Evolutionary conservation across 2,797 vertebrate genomes (phyloP), one percentile per base, ranked within the genome.

Genomic region (Cyclopterus lumpus): DNA sequence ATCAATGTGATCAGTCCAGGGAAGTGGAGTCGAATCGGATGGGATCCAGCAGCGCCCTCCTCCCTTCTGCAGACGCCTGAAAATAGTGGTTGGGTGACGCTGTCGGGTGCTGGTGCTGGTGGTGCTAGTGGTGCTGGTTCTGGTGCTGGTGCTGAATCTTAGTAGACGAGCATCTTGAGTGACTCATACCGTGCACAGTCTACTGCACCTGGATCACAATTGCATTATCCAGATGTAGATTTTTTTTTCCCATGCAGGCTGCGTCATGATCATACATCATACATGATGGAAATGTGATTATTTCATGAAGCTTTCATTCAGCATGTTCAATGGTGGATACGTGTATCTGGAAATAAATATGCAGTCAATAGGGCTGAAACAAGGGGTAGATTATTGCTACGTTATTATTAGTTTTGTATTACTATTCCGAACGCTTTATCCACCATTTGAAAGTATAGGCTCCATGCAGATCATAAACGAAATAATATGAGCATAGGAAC

Each of bases 1-100:
- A 90, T 91, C 81, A 87, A 24, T 55, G 63, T 79, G 87, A 89
- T 89, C 85, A 30, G 77, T 65, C 67, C 74, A 15, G 75, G 28
- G 55, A 65, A 53, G 53, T 40, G 64, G 68, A 79, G 67, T 59
- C 8, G 58, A 58, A 75, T 70, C 49, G 42, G 71, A 73, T 76
- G 32, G 46, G 77, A 59, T 83, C 82, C 82, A 75, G 83, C 73
- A 16, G 82, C 65, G 71, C 76, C 75, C 84, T 77, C 81, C 80
- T 78, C 75, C 67, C 74, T 74, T 26, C 22, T 67, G 59, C 40
- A 44, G 53, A n/a, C 53, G 77, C 34, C 22, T 75, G 75, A 80
- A 73, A 70, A 36, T 79, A 53, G 71, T 60, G 68, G 54, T 26
- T 28, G 75, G 79, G 75, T 74, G 85, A 84, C 60, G 80, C 73